phyloP scores from a whole-genome alignment of 2,888 invertebrate species.

The Perizoma flavofasciatum region DNA sequence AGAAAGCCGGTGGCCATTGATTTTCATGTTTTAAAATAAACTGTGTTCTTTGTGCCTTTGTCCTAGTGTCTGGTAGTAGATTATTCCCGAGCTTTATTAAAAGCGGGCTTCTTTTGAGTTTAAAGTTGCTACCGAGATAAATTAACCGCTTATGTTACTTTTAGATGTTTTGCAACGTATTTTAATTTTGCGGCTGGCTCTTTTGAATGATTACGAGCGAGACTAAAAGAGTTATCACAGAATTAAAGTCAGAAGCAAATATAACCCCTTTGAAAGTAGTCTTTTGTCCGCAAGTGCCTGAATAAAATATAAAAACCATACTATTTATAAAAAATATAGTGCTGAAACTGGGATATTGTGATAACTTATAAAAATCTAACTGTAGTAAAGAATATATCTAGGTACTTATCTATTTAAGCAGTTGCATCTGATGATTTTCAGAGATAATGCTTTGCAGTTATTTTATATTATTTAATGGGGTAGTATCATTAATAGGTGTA shows the following conservation, averaged over 20 bases:
- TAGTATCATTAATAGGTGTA: no score
- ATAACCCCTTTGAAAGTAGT: slow-evolving; percentile 2
- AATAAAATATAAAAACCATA: no score
- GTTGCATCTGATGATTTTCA: no score
- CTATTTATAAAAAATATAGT: no score
- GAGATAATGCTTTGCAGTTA: no score
- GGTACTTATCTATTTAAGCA: no score
- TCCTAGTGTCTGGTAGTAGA: slow-evolving; percentile 31
- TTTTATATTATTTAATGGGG: no score
- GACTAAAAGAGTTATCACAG: slow-evolving; percentile 4
- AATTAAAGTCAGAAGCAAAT: neutral
- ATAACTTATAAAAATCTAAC: no score
- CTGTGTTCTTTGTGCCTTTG: slow-evolving; percentile 30
- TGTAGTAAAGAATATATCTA: no score
- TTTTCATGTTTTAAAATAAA: slow-evolving; percentile 35
- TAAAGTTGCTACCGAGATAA: slow-evolving; percentile 29
- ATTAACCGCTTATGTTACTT: slow-evolving; percentile 30
- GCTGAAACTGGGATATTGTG: no score
- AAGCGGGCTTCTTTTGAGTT: slow-evolving; percentile 33
- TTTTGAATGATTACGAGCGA: slow-evolving; percentile 13
- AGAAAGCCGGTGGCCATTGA: slow-evolving; percentile 25
- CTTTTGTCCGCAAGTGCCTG: no score
- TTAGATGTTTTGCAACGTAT: slow-evolving; percentile 18
- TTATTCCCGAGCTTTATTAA: slow-evolving; percentile 34
- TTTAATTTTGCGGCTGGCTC: slow-evolving; percentile 16